Conservation (phyloP, 2,797 vertebrate species). For the Sebastes vulpes region DNA sequence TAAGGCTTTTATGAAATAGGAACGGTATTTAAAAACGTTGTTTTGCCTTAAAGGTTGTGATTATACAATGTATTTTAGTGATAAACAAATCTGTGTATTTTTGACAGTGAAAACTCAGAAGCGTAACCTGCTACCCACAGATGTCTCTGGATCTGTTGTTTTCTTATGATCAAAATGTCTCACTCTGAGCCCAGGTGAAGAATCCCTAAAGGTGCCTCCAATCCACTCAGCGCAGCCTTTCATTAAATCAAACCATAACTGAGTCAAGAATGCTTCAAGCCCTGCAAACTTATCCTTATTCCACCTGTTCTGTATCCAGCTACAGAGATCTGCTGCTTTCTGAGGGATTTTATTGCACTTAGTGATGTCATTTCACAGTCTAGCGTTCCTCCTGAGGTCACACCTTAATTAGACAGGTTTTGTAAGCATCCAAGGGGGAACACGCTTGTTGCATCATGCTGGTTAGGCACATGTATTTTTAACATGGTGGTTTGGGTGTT, state of each 20-base stretch:
- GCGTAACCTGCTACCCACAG: background rate
- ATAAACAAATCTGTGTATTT: background rate
- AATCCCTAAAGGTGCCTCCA: slow-evolving; percentile 25
- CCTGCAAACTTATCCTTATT: background rate
- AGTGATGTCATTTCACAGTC: background rate
- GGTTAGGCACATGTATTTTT: background rate
- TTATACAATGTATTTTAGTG: background rate
- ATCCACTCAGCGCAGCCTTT: slow-evolving; percentile 7
- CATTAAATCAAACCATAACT: slow-evolving; percentile 22
- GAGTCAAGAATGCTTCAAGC: slow-evolving; percentile 20
- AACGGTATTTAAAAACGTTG: background rate
- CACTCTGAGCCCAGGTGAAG: slow-evolving; percentile 3
- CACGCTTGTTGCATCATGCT: background rate
- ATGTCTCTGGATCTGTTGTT: slow-evolving; percentile 3
- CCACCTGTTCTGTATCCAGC: background rate
- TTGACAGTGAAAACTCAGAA: background rate
- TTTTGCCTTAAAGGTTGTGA: background rate
- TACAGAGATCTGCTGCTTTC: background rate
- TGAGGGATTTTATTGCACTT: background rate
- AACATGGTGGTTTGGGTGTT: background rate
- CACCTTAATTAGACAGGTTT: background rate
- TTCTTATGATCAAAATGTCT: slow-evolving; percentile 6
- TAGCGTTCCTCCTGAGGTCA: background rate
- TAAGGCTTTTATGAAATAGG: background rate
- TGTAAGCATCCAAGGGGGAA: background rate